Percentiles rank a stretch among this genome's conserved stretches.
Evolutionary conservation across 2,888 invertebrate species (phyloP).

Genomic region (Hirtodrosophila trivittata): DNA sequence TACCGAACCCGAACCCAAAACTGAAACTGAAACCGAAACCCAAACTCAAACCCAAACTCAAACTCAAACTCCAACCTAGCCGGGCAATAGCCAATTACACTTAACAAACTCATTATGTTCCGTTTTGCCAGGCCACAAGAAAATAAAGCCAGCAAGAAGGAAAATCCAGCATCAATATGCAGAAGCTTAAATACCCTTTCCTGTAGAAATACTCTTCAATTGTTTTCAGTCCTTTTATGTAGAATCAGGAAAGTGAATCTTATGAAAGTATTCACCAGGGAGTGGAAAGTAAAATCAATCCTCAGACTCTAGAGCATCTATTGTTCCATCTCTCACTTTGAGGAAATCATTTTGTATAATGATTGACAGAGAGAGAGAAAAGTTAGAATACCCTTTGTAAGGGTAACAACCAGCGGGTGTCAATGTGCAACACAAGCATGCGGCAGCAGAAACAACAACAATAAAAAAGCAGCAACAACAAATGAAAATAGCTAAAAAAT

Average conservation of each 20-base stretch:
- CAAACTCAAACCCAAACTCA: slow-evolving; percentile 15
- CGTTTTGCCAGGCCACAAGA: slow-evolving; percentile 43
- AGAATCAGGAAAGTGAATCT: no score
- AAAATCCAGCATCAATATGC: neutral
- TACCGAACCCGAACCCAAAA: slow-evolving; percentile 1
- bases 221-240: neutral
- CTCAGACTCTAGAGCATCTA: no score
- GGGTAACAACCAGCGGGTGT: slow-evolving; percentile 47
- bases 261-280: no score
- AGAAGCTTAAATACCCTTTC: neutral
- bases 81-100: slow-evolving; percentile 65
- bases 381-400: neutral
- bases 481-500: slow-evolving; percentile 2
- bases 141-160: neutral
- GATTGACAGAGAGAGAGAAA: no score
- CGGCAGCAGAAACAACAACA: slow-evolving; percentile 7
- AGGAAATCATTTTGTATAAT: neutral
- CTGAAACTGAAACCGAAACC: slow-evolving; percentile 7
- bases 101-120: slow-evolving; percentile 76
- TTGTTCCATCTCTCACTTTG: no score
- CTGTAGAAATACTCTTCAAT: no score
- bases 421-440: slow-evolving; percentile 40
- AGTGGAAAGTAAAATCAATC: no score
- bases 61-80: slow-evolving; percentile 19
- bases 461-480: slow-evolving; percentile 4